phyloP scores from a whole-genome alignment of 2,797 vertebrate genomes.

The Novumbra hubbsi region DNA sequence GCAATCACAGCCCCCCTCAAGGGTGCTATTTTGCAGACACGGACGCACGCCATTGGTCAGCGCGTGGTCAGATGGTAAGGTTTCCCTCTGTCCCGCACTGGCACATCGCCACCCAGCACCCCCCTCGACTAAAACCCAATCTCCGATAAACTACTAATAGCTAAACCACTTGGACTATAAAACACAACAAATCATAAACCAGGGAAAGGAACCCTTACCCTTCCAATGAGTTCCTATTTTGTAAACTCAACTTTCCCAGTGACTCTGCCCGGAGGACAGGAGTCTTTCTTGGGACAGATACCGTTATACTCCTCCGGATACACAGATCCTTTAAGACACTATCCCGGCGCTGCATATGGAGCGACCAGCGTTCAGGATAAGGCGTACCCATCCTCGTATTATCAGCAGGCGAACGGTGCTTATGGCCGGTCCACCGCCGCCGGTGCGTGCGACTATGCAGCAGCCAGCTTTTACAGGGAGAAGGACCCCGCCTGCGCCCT shows the following conservation, averaged over 20 bases:
- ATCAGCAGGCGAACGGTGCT: conserved; percentile 84
- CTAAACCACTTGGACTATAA: conserved; percentile 97
- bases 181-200: conserved; percentile 99
- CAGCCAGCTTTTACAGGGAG: conserved; percentile 87
- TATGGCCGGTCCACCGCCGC: conserved; percentile 75
- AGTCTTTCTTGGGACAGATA: conserved; percentile 96
- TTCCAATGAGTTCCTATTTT: conserved; percentile 99
- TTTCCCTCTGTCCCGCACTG: conserved; percentile 92
- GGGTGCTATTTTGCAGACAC: conserved; percentile 89
- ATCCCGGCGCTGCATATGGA: conserved; percentile 82
- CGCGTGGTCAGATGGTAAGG: conserved; percentile 93
- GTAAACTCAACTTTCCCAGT: conserved; percentile 99
- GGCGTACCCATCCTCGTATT: conserved; percentile 84
- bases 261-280: conserved; percentile 91
- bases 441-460: conserved; percentile 86
- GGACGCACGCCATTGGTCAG: conserved; percentile 91
- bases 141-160: conserved; percentile 98
- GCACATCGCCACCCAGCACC: conserved; percentile 85
- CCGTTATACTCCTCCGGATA: conserved; percentile 96
- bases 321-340: conserved; percentile 91
- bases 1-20: conserved; percentile 82
- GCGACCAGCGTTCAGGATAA: conserved; percentile 81
- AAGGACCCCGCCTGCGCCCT: conserved; percentile 83
- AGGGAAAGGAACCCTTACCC: conserved; percentile 80
- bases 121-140: conserved; percentile 92